Evolutionary conservation across 2,888 invertebrate genomes (phyloP).

Genomic region (Autographa pulchrina): DNA sequence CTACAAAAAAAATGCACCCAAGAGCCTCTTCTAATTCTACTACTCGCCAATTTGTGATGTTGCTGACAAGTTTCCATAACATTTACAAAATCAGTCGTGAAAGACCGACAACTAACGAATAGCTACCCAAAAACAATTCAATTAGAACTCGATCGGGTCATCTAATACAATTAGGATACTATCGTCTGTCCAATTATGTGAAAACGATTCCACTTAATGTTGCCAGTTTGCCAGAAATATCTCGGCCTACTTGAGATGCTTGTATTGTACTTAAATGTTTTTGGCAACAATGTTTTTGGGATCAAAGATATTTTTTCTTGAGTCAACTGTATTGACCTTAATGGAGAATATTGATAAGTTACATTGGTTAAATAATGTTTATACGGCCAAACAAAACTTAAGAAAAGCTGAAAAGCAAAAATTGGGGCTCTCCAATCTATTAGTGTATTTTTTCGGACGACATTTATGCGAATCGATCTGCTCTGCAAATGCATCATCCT

Average conservation of each 20-base stretch:
- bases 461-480: too few relatives aligned
- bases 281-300: background rate
- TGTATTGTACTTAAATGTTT: background rate
- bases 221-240: constrained; percentile 6
- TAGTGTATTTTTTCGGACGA: too few relatives aligned
- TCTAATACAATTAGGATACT: constrained; percentile 9
- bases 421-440: too few relatives aligned
- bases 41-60: background rate
- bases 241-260: background rate
- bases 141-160: constrained; percentile 7
- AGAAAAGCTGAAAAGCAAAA: too few relatives aligned
- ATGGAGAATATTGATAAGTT: too few relatives aligned
- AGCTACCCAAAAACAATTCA: constrained; percentile 5
- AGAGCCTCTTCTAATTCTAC: too few relatives aligned
- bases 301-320: background rate
- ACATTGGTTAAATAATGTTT: too few relatives aligned
- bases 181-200: constrained; percentile 8
- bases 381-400: too few relatives aligned
- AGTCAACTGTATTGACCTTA: background rate
- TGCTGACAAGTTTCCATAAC: background rate
- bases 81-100: background rate
- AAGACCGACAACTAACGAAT: background rate
- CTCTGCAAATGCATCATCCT: too few relatives aligned
- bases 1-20: too few relatives aligned
- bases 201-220: constrained; percentile 9